Conservation (phyloP, 2,113 vertebrate species). For the Paramisgurnus dabryanus region DNA sequence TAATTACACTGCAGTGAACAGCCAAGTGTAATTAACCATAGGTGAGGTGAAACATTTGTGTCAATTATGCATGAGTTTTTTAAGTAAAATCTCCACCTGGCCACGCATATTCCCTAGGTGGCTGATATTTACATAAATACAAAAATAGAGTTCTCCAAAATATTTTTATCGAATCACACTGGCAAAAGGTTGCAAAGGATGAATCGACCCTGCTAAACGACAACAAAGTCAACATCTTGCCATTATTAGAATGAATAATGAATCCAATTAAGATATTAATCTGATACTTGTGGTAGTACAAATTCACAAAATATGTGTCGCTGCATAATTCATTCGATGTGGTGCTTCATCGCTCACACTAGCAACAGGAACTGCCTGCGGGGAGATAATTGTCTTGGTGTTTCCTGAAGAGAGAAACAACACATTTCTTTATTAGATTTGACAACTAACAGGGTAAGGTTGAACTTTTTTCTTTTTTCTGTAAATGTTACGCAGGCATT, state of each 20-base stretch:
- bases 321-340: constrained; percentile 55
- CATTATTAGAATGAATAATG: constrained; percentile 63
- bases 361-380: constrained; percentile 24
- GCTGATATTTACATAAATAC: constrained; percentile 31
- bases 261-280: constrained; percentile 66
- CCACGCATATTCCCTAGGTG: constrained; percentile 6
- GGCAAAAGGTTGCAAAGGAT: constrained; percentile 54
- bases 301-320: constrained; percentile 60
- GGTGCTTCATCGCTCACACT: constrained; percentile 42
- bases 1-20: constrained; percentile 60
- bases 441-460: constrained; percentile 37
- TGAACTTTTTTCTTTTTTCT: constrained; percentile 24
- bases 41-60: constrained; percentile 51
- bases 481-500: constrained; percentile 4
- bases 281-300: constrained; percentile 48
- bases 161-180: constrained; percentile 25
- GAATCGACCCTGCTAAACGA: constrained; percentile 49
- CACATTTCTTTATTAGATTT: constrained; percentile 37
- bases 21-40: constrained; percentile 65
- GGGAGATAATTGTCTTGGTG: constrained; percentile 36
- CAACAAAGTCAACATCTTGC: constrained; percentile 46
- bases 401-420: constrained; percentile 48
- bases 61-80: constrained; percentile 55
- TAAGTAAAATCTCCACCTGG: constrained; percentile 35
- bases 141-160: constrained; percentile 25